Evolutionary conservation across 2,113 vertebrate species (phyloP), one percentile per base, ranked within the genome.

Genomic region (Pollachius pollachius): DNA sequence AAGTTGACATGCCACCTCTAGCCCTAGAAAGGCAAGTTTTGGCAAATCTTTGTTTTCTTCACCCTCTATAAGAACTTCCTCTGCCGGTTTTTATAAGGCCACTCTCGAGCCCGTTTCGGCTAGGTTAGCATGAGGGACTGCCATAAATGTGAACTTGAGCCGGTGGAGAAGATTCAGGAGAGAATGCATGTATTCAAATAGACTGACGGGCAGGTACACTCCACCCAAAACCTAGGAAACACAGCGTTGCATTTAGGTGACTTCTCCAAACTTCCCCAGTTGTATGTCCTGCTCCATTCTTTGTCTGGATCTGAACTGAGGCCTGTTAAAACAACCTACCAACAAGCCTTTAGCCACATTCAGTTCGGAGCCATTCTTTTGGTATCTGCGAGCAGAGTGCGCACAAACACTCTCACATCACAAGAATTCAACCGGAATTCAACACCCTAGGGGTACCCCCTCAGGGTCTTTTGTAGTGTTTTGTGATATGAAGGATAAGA

Each of bases 151-250:
- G 62, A 68, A 67, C 64, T 21, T 73, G 64, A 66, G 75, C 71
- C 64, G 67, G 64, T 23, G 69, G 56, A 67, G 68, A 56, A 64
- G 70, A 67, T 76, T 66, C 30, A 80, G 74, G 73, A 77, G 65
- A 77, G 68, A 65, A 72, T 70, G 74, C 76, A 74, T 70, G 74
- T 78, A 74, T 70, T 82, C 56, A 72, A 66, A 75, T 58, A 67
- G 64, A 75, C 54, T 65, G 37, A 59, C 72, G 64, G 75, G 72
- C 60, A 37, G 27, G 68, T 2, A 6, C 18, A 15, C 74, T 71
- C 71, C 83, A 65, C 83, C 75, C 83, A 61, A 17, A 69, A 73
- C 81, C 77, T 84, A 75, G 30, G 30, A 79, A 77, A 66, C 75
- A 54, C 11, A 52, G 70, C 71, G 56, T 70, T 74, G 73, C 81